Conservation (phyloP, 2,113 vertebrate species). For the Prionailurus bengalensis region DNA sequence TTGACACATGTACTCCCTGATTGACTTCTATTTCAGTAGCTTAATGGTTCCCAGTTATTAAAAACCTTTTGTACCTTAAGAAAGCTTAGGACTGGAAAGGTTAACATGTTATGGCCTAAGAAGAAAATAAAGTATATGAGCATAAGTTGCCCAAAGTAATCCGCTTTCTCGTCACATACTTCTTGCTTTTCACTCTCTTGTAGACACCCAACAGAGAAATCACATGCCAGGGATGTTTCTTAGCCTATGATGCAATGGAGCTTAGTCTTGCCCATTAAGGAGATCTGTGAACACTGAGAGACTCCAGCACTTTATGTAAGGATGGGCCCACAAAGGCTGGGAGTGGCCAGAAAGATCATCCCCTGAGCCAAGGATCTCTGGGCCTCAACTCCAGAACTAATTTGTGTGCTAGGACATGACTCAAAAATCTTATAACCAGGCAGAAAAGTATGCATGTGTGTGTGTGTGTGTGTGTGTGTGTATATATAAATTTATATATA, state of each 20-base stretch:
- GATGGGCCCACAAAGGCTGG: neutral
- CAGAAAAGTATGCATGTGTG: neutral
- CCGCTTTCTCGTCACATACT: neutral
- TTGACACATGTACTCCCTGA: neutral
- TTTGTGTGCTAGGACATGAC: neutral
- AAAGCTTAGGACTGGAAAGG: neutral
- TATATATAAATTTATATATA: no score
- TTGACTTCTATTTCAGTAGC: neutral
- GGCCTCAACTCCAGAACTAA: neutral
- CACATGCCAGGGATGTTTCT: neutral
- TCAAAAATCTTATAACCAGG: neutral
- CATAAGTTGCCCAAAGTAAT: neutral
- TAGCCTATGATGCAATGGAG: neutral
- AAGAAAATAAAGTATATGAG: neutral
- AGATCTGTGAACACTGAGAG: neutral
- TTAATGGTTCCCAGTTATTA: neutral
- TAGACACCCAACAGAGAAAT: neutral
- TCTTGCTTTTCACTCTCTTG: neutral
- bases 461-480: no score
- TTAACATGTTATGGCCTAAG: neutral
- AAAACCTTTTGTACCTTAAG: neutral
- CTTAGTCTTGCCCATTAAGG: neutral
- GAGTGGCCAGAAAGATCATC: neutral
- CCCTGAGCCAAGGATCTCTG: neutral
- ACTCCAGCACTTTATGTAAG: neutral